These are phyloP conservation scores for Ciconia stormi DNA, from an alignment of 2,113 vertebrate genomes.

Conservation along the genomic window DNA sequence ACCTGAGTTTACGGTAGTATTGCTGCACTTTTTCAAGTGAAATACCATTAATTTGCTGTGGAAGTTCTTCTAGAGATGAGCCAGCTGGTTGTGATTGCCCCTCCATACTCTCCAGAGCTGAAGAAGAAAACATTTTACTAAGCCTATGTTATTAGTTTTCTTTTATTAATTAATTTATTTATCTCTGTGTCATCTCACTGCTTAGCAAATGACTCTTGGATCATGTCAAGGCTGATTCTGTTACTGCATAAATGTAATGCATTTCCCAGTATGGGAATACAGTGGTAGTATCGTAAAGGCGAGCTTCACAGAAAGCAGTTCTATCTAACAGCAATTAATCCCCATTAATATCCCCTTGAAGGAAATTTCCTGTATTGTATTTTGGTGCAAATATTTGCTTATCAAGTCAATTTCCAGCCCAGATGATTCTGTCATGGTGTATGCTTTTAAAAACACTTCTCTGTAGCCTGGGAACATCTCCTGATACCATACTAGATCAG, in stretches of 20 bases:
- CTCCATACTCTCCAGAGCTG: conserved; percentile 88
- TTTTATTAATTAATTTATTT: neutral
- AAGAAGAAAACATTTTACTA: conserved; percentile 9
- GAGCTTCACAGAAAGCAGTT: neutral
- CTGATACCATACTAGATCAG: neutral
- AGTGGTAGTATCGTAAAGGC: neutral
- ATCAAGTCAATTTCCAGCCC: neutral
- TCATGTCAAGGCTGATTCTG: neutral
- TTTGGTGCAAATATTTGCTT: neutral
- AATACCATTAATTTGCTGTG: conserved; percentile 88
- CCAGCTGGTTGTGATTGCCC: conserved; percentile 76
- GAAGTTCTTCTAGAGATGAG: conserved; percentile 82
- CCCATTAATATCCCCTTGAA: neutral
- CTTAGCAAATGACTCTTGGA: neutral
- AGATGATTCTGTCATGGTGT: neutral
- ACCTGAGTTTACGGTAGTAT: conserved; percentile 98
- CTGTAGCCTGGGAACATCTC: neutral
- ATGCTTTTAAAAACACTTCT: neutral
- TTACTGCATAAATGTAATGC: neutral
- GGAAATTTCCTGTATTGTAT: neutral
- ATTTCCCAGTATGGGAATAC: neutral
- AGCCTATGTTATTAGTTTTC: neutral
- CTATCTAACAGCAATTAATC: neutral
- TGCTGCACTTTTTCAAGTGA: conserved; percentile 94
- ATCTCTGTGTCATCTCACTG: neutral